Evolutionary conservation across 1,140 invertebrate genomes (phyloP).

Genomic region (Acromyrmex echinatior): DNA sequence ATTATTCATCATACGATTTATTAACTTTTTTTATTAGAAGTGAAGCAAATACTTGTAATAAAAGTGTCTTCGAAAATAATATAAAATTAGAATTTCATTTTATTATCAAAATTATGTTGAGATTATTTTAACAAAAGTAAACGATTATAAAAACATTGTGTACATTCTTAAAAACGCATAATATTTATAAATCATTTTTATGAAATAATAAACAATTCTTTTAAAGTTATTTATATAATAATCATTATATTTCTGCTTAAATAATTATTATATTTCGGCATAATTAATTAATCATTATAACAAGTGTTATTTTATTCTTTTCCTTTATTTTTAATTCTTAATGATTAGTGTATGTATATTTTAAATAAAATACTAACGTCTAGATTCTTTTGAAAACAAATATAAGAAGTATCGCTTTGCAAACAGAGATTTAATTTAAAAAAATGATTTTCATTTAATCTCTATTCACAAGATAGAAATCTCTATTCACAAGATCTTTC

Average conservation of each 20-base stretch:
- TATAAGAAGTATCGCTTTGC: not conserved
- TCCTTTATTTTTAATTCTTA: not conserved
- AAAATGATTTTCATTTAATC: not conserved
- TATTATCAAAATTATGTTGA: not conserved
- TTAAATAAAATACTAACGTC: not conserved
- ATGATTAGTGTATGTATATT: not conserved
- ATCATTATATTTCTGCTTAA: not conserved
- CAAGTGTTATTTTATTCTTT: not conserved
- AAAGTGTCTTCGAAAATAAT: not conserved
- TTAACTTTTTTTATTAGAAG: not conserved
- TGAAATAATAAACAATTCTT: not conserved
- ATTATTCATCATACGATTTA: not conserved
- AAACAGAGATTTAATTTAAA: not conserved
- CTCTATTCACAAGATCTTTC: not conserved
- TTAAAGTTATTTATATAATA: not conserved
- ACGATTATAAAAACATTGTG: not conserved
- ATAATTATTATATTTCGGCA: not conserved
- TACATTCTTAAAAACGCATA: not conserved
- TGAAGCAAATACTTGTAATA: constrained; percentile 15
- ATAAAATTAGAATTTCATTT: not conserved
- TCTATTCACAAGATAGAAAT: not conserved
- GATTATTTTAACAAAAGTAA: not conserved
- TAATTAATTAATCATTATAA: not conserved
- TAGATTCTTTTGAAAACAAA: not conserved
- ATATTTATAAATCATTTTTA: not conserved